Evolutionary conservation across 2,888 invertebrate species (phyloP), one percentile per base, ranked within the genome.

Genomic region (Ptycholaimellus sp.): DNA sequence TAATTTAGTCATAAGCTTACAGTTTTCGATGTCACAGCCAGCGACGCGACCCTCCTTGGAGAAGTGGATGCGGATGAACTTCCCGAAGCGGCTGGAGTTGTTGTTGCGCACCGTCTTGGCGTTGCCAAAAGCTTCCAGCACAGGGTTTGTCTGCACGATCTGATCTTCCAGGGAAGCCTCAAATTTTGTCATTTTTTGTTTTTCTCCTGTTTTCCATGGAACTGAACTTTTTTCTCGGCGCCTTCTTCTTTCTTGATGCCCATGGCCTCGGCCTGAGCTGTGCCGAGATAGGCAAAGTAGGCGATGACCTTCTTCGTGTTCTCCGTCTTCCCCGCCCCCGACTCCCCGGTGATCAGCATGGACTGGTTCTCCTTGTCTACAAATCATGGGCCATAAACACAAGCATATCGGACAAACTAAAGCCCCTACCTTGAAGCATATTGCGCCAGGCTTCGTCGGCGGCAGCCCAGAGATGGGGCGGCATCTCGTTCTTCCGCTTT

Each of bases 11-110:
- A n/a, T n/a, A n/a, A 53, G 73, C 83, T 79, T 72, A 90, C 90
- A 96, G 59, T 87, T 87, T 69, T 96, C 93, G 67, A 96, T 96
- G 69, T 96, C 93, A 70, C 90, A 90, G 73, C 93, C 93, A 64
- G 93, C 90, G 70, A 96, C 71, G 75, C 93, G 93, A 66, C 90
- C 93, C 67, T 78, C 76, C 51, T 83, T 80, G 51, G 87, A 87
- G 70, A 96, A 96, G 68, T 96, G 93, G 66, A 96, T 96, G 75
- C 93, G 83, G 72, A 96, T 93, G 76, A 96, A 96, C 78, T 96
- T 96, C 76, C 85, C 90, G 80, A 93, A 93, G 75, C 93, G 85
- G 52, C 93, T 93, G 47, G 90, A 93, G 79, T 93, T 93, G 70
- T 93, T 93, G 70, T 96, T 96, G 77, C 93, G 82, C 67, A 83